These are phyloP conservation scores for Tenebrio molitor DNA, from an alignment of 1,140 invertebrate genomes.

Conservation along the genomic window DNA sequence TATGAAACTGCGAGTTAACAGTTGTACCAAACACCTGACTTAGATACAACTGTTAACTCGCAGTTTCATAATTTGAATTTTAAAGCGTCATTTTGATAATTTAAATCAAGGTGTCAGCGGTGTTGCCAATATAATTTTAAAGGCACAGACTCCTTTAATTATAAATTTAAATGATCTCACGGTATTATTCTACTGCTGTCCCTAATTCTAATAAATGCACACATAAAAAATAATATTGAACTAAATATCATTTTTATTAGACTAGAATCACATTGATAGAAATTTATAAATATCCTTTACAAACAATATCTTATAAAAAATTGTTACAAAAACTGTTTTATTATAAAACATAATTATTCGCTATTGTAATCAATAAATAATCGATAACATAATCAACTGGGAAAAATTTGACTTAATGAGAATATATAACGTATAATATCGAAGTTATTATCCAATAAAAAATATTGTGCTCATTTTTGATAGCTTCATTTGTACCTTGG, in stretches of 20 bases:
- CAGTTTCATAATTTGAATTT: no score
- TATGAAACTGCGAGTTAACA: no score
- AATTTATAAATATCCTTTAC: conserved; percentile 51
- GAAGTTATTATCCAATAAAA: conserved; percentile 25
- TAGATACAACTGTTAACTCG: no score
- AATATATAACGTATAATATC: conserved; percentile 46
- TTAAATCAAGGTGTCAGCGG: no score
- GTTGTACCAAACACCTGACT: no score
- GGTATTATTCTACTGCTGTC: conserved; percentile 45
- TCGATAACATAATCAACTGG: neutral
- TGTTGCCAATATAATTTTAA: no score
- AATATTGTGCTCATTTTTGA: conserved; percentile 34
- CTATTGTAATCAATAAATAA: conserved; percentile 43
- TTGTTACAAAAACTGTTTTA: conserved; percentile 35
- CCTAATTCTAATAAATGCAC: conserved; percentile 50
- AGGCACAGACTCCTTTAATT: no score
- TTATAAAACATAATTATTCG: conserved; percentile 39
- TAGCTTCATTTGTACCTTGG: conserved; percentile 17
- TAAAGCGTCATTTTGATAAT: no score
- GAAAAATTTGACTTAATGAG: conserved; percentile 31
- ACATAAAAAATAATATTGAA: conserved; percentile 51
- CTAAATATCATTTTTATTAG: conserved; percentile 48
- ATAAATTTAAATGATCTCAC: no score
- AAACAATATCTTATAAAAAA: conserved; percentile 49
- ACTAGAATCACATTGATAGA: conserved; percentile 52